Base-by-base conservation (phyloP, 1,140 invertebrate genomes). In the Aphidius ervi region DNA sequence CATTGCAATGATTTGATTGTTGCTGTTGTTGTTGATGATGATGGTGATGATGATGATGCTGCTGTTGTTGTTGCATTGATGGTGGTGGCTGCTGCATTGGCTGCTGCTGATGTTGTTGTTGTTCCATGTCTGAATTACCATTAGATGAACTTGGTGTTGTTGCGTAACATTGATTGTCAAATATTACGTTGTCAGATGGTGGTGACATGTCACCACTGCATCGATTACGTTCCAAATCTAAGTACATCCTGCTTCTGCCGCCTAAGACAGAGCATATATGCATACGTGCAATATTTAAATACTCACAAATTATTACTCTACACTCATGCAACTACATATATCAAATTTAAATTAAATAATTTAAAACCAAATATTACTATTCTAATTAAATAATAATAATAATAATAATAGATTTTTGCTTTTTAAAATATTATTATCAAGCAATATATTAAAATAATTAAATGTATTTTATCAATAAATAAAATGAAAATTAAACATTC, bases 111-210 rank as follows among this genome's bases (percentile, higher is more conserved):
- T 31, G 23, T 31, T 31, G 23, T 8, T 83, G 81, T 68, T 89
- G 87, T 74, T 93, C 91, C 79, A 91, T 88, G 74, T 93, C 91
- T 45, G 90, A 92, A 80, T 93, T 93, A 45, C 91, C 91, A 68
- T 93, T 93, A 69, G 90, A 93, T 37, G 92, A 94, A 67, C 91
- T 93, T 16, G 93, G 92, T 42, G 92, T 95, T 9, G 92, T 94
- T 10, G 92, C 92, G 80, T 95, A 95, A 80, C 92, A 94, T 71
- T 93, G 91, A 80, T 94, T 93, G 82, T 95, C 93, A 77, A 94
- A 95, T 75, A 94, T 88, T 39, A 93, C 91, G 76, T 94, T 93
- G 76, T 95, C 92, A 52, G 92, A 94, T 4, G 92, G 91, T 59
- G 92, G 92, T 6, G 92, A 94, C 63, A 88, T 82, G 71, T 93